A percentile compares a stretch with the other conserved stretches of the same genome.
Evolutionary conservation across 1,140 invertebrate species (phyloP).

Genomic region (Lepidurus packardi): DNA sequence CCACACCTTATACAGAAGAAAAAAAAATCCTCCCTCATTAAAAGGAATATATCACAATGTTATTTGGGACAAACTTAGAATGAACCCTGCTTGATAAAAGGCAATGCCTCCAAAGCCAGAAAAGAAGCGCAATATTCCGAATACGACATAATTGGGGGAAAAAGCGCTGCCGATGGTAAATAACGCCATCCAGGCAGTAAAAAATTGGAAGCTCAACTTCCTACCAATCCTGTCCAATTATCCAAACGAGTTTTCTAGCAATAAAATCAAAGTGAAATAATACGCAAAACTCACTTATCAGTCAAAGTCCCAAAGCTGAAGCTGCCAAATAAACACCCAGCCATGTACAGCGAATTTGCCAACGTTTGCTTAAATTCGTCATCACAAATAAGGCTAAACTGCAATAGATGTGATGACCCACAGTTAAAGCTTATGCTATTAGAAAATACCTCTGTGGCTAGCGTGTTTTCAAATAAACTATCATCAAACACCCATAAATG

Average conservation of each 20-base stretch:
- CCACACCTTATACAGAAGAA: constrained; percentile 25
- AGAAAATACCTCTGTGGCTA: constrained; percentile 27
- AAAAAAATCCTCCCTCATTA: constrained; percentile 20
- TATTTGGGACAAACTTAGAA: constrained; percentile 23
- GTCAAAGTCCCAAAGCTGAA: constrained; percentile 27
- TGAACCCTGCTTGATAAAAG: constrained; percentile 28
- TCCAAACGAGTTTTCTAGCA: not conserved
- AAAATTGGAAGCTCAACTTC: not conserved
- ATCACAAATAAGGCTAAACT: constrained; percentile 30
- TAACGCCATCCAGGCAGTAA: constrained; percentile 10
- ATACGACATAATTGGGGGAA: constrained; percentile 22
- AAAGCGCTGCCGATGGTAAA: constrained; percentile 23
- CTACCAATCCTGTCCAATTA: not conserved
- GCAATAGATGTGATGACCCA: not conserved
- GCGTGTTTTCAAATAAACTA: constrained; percentile 22
- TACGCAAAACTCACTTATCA: constrained; percentile 25
- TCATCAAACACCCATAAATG: constrained; percentile 27
- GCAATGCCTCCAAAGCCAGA: constrained; percentile 24
- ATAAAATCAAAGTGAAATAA: not conserved
- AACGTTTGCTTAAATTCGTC: constrained; percentile 33
- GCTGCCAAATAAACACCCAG: constrained; percentile 29
- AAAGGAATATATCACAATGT: not conserved
- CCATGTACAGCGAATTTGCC: constrained; percentile 32
- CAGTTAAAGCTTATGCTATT: not conserved
- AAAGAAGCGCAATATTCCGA: constrained; percentile 28